A percentile compares a stretch with the other conserved stretches of the same genome.
phyloP scores from a whole-genome alignment of 2,113 vertebrate genomes.

The Tachycineta bicolor region DNA sequence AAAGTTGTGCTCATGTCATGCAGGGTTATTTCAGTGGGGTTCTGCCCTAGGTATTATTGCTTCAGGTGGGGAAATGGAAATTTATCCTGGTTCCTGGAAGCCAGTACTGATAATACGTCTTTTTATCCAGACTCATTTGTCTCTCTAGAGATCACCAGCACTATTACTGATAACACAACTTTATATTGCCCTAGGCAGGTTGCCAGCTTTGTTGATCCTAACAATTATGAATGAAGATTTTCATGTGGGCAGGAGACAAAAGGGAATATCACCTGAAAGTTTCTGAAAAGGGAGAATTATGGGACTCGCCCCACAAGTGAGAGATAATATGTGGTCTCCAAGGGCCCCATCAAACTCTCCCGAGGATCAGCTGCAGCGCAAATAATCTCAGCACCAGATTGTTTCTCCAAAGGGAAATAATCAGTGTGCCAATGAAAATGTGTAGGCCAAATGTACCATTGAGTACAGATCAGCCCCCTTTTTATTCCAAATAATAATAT shows the following conservation, averaged over 20 bases:
- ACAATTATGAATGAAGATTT: neutral
- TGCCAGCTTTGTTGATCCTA: neutral
- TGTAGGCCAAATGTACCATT: neutral
- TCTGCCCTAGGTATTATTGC: neutral
- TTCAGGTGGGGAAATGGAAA: neutral
- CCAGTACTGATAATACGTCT: neutral
- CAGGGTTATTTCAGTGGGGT: neutral
- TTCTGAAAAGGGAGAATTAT: neutral
- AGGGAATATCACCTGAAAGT: neutral
- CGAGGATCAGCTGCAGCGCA: neutral
- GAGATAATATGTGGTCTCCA: neutral
- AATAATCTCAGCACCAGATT: neutral
- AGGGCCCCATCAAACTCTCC: neutral
- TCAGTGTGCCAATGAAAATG: neutral
- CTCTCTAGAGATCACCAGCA: neutral
- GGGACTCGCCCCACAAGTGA: neutral
- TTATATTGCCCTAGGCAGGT: neutral
- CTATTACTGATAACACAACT: neutral
- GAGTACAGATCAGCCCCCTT: neutral
- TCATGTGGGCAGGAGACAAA: neutral
- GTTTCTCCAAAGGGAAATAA: neutral
- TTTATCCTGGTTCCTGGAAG: neutral
- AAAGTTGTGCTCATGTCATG: neutral
- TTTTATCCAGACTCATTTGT: neutral
- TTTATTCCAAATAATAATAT: neutral